These are phyloP conservation scores for Crocodylus rhombifer DNA, from an alignment of 2,797 vertebrate genomes.

Conservation along the genomic window DNA sequence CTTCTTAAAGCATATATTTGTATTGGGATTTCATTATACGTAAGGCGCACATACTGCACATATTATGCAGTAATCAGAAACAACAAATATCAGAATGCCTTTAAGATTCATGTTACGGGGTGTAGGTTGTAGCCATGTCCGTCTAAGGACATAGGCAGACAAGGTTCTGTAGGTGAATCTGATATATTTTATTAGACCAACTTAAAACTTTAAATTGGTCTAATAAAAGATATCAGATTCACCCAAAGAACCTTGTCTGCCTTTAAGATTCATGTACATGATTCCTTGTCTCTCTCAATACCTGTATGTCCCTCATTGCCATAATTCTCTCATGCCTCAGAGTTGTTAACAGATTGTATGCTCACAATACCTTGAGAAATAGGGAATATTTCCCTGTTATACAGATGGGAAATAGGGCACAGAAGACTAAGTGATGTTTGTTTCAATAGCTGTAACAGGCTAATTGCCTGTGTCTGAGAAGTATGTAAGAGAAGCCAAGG, in stretches of 20 bases:
- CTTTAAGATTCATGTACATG: neutral
- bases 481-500: neutral
- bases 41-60: neutral
- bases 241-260: neutral
- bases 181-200: no score
- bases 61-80: neutral
- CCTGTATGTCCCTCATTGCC: accelerated
- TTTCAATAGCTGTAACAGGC: neutral
- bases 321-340: accelerated
- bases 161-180: no score
- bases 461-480: neutral
- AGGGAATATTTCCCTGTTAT: neutral
- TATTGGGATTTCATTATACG: neutral
- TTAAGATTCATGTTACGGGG: neutral
- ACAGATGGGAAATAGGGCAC: accelerated
- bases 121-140: no score
- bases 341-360: neutral
- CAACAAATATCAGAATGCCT: neutral
- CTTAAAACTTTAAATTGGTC: no score
- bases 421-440: neutral
- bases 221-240: no score
- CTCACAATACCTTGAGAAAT: no score
- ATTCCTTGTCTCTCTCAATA: neutral
- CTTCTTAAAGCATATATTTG: neutral
- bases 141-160: no score